Base-by-base conservation (phyloP, 2,888 invertebrate genomes). In the Cephalotes varians region DNA sequence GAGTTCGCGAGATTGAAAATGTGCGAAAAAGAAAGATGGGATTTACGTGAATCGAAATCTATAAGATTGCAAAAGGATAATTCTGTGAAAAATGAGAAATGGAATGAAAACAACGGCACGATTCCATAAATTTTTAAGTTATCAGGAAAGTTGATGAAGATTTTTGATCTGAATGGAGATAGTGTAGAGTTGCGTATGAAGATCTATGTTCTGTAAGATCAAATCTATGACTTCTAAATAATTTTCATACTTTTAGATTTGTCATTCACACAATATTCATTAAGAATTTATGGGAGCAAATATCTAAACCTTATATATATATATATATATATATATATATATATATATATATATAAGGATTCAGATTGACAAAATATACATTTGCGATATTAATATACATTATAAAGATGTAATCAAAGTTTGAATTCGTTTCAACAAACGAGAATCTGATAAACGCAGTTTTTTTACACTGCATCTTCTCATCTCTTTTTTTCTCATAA, bases 401-500 rank as follows among this genome's bases (percentile, higher is more conserved):
- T 1, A 51, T 31, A 71, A n/a, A 71, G 21, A 31, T 18, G 18
- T 10, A 54, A 76, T 74, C n/a, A 21, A 9, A 47, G 10, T 37
- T 0, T n/a, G n/a, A 21, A n/a, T 49, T 28, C 18, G 3, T 67
- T 40, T 56, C 34, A 21, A 34, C 21, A 56, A 69, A 77, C 40
- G 7, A 67, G 10, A 79, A 69, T 56, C 25, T 34, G 56, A 71
- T 56, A 71, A 25, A 47, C 25, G 44, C 47, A 40, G 44, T 71
- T 69, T n/a, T n/a, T n/a, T 69, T 31, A 71, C 31, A 12, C 15
- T 64, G 49, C n/a, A 28, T 28, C 54, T 64, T 80, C 64, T 74
- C 62, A 72, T 31, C 69, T 82, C 77, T 83, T 83, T 79, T 60
- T 81, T 73, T 28, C 25, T 34, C 58, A 62, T 34, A 28, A 73